Percentiles rank a stretch among this genome's conserved stretches.
Conservation (phyloP, 1,140 invertebrate species). For the Parasteatoda tepidariorum region DNA sequence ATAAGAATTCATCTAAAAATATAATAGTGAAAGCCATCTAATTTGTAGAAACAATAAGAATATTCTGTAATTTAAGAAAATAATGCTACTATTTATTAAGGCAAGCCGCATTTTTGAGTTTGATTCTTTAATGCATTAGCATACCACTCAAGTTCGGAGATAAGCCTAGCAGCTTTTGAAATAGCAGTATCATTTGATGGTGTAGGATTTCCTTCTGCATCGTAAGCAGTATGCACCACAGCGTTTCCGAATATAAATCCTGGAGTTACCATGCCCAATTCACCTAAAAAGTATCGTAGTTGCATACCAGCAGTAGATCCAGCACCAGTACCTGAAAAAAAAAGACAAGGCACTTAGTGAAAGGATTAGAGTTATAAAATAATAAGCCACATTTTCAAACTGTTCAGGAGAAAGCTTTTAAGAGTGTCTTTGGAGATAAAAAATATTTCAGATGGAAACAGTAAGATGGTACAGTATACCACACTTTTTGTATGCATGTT, state of each 20-base stretch:
- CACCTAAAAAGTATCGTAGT: conserved; percentile 68
- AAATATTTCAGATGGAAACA: no score
- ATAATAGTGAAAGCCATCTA: no score
- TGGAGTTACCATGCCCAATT: conserved; percentile 70
- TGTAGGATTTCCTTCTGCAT: conserved; percentile 66
- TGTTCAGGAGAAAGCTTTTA: no score
- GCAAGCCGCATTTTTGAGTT: conserved; percentile 55
- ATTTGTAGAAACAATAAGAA: no score
- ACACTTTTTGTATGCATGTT: no score
- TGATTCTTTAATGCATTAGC: conserved; percentile 67
- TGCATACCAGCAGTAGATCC: conserved; percentile 70
- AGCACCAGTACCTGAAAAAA: conserved; percentile 69
- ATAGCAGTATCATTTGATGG: conserved; percentile 66
- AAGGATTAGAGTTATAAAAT: no score
- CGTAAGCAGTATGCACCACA: conserved; percentile 66
- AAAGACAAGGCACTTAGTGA: no score
- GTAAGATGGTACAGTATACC: no score
- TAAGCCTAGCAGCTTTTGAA: conserved; percentile 64
- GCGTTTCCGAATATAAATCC: conserved; percentile 69
- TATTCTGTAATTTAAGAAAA: background rate
- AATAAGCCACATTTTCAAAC: no score
- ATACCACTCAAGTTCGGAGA: conserved; percentile 69
- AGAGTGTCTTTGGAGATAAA: no score
- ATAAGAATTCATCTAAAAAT: no score
- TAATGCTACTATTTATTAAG: conserved; percentile 2